phyloP scores from a whole-genome alignment of 2,797 vertebrate genomes.

The Hylomyscus alleni region DNA sequence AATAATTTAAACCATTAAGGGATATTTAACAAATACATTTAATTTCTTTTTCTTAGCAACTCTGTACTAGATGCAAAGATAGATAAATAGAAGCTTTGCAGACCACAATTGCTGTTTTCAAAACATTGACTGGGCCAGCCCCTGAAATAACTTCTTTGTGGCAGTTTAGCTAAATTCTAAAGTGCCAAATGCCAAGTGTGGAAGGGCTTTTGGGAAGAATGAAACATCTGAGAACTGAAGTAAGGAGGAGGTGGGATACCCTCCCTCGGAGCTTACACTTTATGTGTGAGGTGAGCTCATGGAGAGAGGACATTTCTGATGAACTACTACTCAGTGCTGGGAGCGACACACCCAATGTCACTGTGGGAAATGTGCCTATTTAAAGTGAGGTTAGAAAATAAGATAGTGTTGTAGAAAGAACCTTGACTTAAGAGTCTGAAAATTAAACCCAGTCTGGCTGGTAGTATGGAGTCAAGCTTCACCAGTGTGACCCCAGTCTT shows the following conservation, averaged over 20 bases:
- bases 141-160: neutral
- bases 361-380: neutral
- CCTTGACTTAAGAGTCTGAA: neutral
- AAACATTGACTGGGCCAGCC: neutral
- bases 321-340: neutral
- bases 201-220: neutral
- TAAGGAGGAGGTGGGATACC: neutral
- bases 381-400: neutral
- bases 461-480: too few species aligned
- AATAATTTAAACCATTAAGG: neutral
- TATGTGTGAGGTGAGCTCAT: neutral
- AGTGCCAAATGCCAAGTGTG: neutral
- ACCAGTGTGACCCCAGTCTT: neutral
- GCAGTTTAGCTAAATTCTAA: neutral
- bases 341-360: neutral
- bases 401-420: neutral
- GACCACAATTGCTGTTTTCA: neutral
- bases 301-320: neutral
- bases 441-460: neutral
- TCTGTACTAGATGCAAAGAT: neutral
- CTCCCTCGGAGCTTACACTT: neutral
- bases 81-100: neutral
- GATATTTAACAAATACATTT: neutral
- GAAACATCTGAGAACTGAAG: neutral
- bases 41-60: neutral